Base-by-base conservation (phyloP, 2,797 vertebrate species). In the Sebastes matsubarae region DNA sequence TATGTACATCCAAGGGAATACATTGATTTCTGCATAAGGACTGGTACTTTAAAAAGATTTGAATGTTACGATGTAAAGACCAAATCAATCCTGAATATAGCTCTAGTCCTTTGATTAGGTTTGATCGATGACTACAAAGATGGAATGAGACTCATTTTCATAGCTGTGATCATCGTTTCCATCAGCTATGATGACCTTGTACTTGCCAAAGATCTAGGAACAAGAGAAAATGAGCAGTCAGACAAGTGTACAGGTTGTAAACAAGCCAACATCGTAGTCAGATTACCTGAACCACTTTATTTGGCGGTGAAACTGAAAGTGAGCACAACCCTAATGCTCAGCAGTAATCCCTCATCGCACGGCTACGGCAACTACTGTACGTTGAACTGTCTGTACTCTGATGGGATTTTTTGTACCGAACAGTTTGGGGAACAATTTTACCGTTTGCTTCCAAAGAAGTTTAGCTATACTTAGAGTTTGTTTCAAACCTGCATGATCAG, bases 1-100 rank as follows among this genome's bases (percentile, higher is more conserved):
- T 1, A 72, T 68, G 66, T 73, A 76, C 65, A 76, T 73, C 50
- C 24, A 54, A 16, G 12, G 60, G 46, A 63, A 79, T 65, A 32
- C 2, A 63, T 80, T 29, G 32, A 73, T 71, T 24, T 27, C 60
- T 73, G 69, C 60, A 60, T 25, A 61, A 25, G 1, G 63, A 55
- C 13, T 57, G 6, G 25, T 34, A 22, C 38, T 63, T 77, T 24
- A 34, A 50, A 58, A 72, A 64, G 58, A 29, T 38, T 60, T 82
- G 24, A 66, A 69, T 69, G 16, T 32, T 57, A 14, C 27, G 46
- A 68, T 50, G 27, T 25, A 75, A 80, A 55, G 25, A 32, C 10
- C 18, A 72, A n/a, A 60, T 57, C 20, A 60, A 2, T 72, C 57
- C 22, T 16, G 8, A 61, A 55, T 34, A 16, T 29, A 18, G 11